Percentiles rank a stretch among this genome's conserved stretches.
phyloP scores from a whole-genome alignment of 2,888 invertebrate species.

The Cancer borealis region DNA sequence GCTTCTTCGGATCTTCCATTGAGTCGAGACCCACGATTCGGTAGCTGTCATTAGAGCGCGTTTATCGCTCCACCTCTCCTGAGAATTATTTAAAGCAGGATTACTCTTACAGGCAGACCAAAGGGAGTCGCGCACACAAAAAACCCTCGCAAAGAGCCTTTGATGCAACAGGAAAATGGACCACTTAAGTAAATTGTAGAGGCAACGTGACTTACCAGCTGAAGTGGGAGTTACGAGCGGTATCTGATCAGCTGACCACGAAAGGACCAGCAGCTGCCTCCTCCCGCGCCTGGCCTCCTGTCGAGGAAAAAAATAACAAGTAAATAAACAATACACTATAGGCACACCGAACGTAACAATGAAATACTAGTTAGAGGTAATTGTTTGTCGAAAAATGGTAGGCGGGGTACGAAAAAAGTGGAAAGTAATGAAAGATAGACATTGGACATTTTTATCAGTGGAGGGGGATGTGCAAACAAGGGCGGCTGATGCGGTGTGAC shows the following conservation, averaged over 20 bases:
- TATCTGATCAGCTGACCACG: conserved; percentile 64
- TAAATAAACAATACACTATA: background rate
- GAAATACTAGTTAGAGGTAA: background rate
- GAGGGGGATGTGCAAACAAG: background rate
- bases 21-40: conserved; percentile 27
- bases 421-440: background rate
- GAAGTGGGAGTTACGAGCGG: conserved; percentile 52
- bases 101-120: background rate
- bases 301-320: background rate
- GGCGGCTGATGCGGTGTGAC: background rate
- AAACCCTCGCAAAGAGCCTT: background rate
- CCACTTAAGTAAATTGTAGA: conserved; percentile 31
- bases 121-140: background rate
- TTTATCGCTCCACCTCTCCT: background rate
- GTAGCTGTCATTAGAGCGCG: conserved; percentile 37
- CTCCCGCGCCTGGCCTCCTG: background rate
- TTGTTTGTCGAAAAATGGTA: background rate
- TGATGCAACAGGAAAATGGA: conserved; percentile 37
- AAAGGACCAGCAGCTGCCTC: conserved; percentile 12
- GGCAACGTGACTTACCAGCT: conserved; percentile 59
- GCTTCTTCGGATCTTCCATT: conserved; percentile 54
- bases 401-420: background rate
- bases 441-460: background rate
- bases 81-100: conserved; percentile 7
- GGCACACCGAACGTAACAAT: background rate